Percentiles rank a stretch among this genome's conserved stretches.
These are phyloP conservation scores for Papilio protenor DNA, from an alignment of 2,888 invertebrate genomes.

Conservation along the genomic window DNA sequence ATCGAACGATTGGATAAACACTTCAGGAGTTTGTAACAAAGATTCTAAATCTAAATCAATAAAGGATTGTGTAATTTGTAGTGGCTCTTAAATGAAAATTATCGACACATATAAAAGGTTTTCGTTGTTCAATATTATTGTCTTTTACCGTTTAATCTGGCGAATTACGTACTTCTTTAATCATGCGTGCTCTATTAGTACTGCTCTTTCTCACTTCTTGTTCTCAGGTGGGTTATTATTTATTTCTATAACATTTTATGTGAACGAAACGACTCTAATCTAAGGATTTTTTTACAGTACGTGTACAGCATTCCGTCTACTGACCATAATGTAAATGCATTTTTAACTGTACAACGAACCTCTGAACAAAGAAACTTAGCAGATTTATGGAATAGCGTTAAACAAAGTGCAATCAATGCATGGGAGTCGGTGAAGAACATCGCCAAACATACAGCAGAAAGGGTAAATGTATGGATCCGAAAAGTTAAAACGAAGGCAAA, in stretches of 20 bases:
- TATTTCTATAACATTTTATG: too few species aligned
- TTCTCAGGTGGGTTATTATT: conserved; percentile 36
- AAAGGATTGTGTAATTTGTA: conserved; percentile 7
- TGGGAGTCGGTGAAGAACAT: conserved; percentile 59
- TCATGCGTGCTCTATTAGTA: conserved; percentile 23
- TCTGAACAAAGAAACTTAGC: conserved; percentile 26
- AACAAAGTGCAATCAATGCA: conserved; percentile 53
- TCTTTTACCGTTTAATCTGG: neutral
- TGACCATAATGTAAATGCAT: neutral
- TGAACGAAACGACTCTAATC: too few species aligned
- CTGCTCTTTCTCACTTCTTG: conserved; percentile 18
- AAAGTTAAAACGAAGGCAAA: conserved; percentile 55
- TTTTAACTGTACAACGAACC: neutral
- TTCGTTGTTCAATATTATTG: neutral
- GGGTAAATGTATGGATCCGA: conserved; percentile 53
- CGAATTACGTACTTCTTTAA: neutral
- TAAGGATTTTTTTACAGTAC: neutral
- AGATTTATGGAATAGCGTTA: conserved; percentile 58
- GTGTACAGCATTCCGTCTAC: neutral
- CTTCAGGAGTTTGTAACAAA: conserved; percentile 16
- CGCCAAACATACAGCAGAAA: conserved; percentile 54
- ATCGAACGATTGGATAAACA: conserved; percentile 15
- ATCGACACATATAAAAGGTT: conserved; percentile 20
- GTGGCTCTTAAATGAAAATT: conserved; percentile 18
- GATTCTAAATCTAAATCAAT: conserved; percentile 27